Evolutionary conservation across 2,888 invertebrate genomes (phyloP).

Genomic region (Drosophila recens): DNA sequence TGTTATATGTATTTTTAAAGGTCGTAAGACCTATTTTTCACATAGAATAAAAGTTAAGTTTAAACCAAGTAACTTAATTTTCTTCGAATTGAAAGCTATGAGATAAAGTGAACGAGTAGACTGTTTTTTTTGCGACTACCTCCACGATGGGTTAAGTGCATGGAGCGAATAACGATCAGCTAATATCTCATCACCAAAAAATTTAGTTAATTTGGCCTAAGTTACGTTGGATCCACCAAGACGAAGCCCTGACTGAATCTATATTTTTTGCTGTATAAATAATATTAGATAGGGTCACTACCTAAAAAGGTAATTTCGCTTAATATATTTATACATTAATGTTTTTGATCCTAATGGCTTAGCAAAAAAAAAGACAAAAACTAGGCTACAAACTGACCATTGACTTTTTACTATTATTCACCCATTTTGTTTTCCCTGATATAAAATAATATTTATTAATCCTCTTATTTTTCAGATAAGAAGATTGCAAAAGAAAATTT

Average conservation of each 20-base stretch:
- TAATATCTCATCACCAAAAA: no score
- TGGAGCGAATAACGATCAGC: no score
- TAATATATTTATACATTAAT: background rate
- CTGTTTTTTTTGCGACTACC: no score
- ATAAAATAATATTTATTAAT: background rate
- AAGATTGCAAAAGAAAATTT: constrained; percentile 59
- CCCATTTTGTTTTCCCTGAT: background rate
- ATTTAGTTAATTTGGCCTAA: no score
- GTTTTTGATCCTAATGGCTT: background rate
- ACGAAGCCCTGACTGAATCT: no score
- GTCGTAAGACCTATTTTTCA: background rate
- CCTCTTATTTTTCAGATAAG: constrained; percentile 56
- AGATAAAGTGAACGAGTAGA: no score
- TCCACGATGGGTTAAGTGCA: no score
- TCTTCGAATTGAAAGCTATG: background rate
- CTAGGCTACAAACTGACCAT: background rate
- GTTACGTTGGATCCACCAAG: no score
- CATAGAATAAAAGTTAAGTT: constrained; percentile 8
- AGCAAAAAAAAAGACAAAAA: no score
- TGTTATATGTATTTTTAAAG: constrained; percentile 6
- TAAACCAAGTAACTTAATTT: background rate
- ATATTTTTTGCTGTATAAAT: background rate
- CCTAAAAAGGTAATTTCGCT: background rate
- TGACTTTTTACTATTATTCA: background rate
- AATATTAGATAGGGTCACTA: background rate